Base-by-base conservation (phyloP, 2,113 vertebrate genomes). In the Colistium nudipinnis region DNA sequence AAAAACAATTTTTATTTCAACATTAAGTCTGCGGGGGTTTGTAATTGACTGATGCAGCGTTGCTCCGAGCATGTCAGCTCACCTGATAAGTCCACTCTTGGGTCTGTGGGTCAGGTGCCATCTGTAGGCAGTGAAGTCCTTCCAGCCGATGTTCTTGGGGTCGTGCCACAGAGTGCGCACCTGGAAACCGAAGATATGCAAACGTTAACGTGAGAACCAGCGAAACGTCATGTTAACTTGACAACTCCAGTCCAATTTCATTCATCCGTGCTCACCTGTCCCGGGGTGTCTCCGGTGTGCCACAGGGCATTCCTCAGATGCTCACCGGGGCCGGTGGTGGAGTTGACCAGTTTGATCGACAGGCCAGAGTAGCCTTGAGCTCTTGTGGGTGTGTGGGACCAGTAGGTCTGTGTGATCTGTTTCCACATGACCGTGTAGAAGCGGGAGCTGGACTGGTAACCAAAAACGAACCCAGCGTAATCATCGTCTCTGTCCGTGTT, bases 391-490 rank as follows among this genome's bases (percentile, higher is more conserved):
- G 94, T 93, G 49, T 91, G 85, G 41, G 96, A 96, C 98, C 98
- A 99, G 78, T 99, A 99, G 7, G 98, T 95, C 83, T 99, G 98
- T 2, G 98, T 99, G 82, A 99, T 94, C 89, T 99, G 98, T 80
- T 99, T 99, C 98, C 98, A 99, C 97, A 99, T 99, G 45, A 99
- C 97, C 1, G 98, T 96, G 27, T 99, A 99, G 91, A 99, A 99
- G 72, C 96, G 96, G 38, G 97, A 95, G 84, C 98, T 99, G 53
- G 98, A 99, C 78, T 99, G 98, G 87, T 99, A 99, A 45, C 96
- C 97, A 71, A 99, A 99, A 36, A 99, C 97, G 62, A 99, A 99
- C 7, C 98, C 98, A 5, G 96, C 97, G 3, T 98, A 99, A 87
- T 99, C 98, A 7, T 99, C 97, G 44, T 99, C 97, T 71, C 97